Evolutionary conservation across 2,797 vertebrate genomes (phyloP).

Genomic region (Phrynocephalus vlangalii): DNA sequence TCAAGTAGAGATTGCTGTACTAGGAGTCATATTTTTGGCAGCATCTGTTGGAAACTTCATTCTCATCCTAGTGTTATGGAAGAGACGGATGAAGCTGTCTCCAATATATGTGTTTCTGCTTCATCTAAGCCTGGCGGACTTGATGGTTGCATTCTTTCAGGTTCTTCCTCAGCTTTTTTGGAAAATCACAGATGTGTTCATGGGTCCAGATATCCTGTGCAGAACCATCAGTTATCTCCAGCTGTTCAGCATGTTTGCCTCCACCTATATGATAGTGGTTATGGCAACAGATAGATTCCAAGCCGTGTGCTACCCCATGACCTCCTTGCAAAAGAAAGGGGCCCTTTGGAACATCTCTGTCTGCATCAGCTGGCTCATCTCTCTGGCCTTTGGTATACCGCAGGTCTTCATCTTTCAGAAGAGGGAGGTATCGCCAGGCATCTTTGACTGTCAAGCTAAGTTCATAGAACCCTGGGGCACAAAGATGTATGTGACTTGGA

Average conservation of each 20-base stretch:
- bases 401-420: slow-evolving; percentile 79
- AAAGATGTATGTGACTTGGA: slow-evolving; percentile 74
- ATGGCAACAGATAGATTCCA: slow-evolving; percentile 76
- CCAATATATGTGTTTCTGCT: slow-evolving; percentile 77
- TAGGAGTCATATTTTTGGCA: slow-evolving; percentile 71
- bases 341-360: slow-evolving; percentile 73
- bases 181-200: slow-evolving; percentile 76
- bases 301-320: slow-evolving; percentile 71
- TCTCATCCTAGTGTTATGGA: slow-evolving; percentile 70
- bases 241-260: slow-evolving; percentile 75
- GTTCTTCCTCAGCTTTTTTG: slow-evolving; percentile 76
- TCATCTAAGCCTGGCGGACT: slow-evolving; percentile 75
- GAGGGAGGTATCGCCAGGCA: slow-evolving; percentile 72
- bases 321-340: slow-evolving; percentile 75
- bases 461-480: slow-evolving; percentile 73
- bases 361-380: slow-evolving; percentile 72
- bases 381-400: slow-evolving; percentile 72
- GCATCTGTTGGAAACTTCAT: slow-evolving; percentile 73
- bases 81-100: slow-evolving; percentile 73
- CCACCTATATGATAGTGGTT: slow-evolving; percentile 74
- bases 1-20: slow-evolving; percentile 71
- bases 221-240: slow-evolving; percentile 75
- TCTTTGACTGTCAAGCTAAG: slow-evolving; percentile 74
- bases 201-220: slow-evolving; percentile 75
- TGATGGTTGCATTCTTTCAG: slow-evolving; percentile 77